Conservation (phyloP, 2,113 vertebrate species). For the Cyprichromis sp. region DNA sequence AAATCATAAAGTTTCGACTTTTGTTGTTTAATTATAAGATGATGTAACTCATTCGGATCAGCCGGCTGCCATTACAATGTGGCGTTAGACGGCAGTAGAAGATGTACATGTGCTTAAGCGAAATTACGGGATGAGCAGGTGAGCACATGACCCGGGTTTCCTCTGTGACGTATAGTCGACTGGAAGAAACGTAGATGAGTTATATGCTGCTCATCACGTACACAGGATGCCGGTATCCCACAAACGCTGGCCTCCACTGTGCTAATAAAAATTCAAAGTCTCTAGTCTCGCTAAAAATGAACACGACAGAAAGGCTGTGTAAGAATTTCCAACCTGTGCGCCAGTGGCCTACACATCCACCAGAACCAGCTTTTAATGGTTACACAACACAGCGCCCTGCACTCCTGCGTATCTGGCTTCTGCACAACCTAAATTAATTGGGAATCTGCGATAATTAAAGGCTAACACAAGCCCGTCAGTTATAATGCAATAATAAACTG, state of each 20-base stretch:
- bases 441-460: not conserved
- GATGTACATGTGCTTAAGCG: not conserved
- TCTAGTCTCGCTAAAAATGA: not conserved
- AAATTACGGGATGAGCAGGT: not conserved
- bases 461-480: not conserved
- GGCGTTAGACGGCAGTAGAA: not conserved
- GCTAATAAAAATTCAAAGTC: not conserved
- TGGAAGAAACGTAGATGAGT: not conserved
- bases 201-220: slow-evolving; percentile 58
- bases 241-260: not conserved
- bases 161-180: slow-evolving; percentile 18
- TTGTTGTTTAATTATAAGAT: not conserved
- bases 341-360: not conserved
- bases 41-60: not conserved
- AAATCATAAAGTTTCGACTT: not conserved
- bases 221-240: slow-evolving; percentile 19
- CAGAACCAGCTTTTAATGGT: not conserved
- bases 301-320: not conserved
- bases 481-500: not conserved
- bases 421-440: not conserved
- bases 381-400: not conserved
- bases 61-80: accelerated
- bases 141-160: slow-evolving; percentile 42
- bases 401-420: accelerated
- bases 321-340: not conserved